Evolutionary conservation across 2,888 invertebrate genomes (phyloP).

Genomic region (Chrysina gloriosa): DNA sequence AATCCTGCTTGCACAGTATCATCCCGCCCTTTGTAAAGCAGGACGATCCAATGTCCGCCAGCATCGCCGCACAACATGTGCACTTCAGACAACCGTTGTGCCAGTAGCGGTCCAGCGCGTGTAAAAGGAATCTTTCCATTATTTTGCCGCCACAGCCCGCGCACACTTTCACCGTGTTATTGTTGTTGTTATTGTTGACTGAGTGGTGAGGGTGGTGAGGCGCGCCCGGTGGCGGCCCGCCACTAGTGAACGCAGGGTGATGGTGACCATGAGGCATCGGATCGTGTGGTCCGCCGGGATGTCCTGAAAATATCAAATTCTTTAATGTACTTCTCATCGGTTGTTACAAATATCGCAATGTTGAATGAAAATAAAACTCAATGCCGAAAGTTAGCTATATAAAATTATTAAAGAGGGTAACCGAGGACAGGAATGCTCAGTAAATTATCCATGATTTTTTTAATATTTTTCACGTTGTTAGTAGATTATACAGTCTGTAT

Average conservation of each 20-base stretch:
- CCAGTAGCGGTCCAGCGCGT: slow-evolving; percentile 95
- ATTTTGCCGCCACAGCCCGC: slow-evolving; percentile 94
- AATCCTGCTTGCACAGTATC: slow-evolving; percentile 96
- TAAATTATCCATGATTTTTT: too few species aligned
- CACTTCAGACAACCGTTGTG: slow-evolving; percentile 96
- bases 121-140: slow-evolving; percentile 89
- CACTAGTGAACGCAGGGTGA: slow-evolving; percentile 66
- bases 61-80: slow-evolving; percentile 87
- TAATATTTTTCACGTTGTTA: too few species aligned
- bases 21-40: slow-evolving; percentile 94
- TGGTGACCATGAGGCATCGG: slow-evolving; percentile 59
- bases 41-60: slow-evolving; percentile 91
- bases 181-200: slow-evolving; percentile 68
- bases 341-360: too few species aligned
- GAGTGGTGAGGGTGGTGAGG: slow-evolving; percentile 67
- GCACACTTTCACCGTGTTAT: slow-evolving; percentile 79
- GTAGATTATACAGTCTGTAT: too few species aligned
- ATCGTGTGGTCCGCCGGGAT: slow-evolving; percentile 61
- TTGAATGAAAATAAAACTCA: too few species aligned
- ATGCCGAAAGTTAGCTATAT: too few species aligned
- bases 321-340: too few species aligned
- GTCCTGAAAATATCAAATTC: slow-evolving; percentile 50
- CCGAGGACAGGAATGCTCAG: too few species aligned
- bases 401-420: too few species aligned
- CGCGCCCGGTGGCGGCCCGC: slow-evolving; percentile 65